phyloP scores from a whole-genome alignment of 2,113 vertebrate genomes.

The Mus pahari region DNA sequence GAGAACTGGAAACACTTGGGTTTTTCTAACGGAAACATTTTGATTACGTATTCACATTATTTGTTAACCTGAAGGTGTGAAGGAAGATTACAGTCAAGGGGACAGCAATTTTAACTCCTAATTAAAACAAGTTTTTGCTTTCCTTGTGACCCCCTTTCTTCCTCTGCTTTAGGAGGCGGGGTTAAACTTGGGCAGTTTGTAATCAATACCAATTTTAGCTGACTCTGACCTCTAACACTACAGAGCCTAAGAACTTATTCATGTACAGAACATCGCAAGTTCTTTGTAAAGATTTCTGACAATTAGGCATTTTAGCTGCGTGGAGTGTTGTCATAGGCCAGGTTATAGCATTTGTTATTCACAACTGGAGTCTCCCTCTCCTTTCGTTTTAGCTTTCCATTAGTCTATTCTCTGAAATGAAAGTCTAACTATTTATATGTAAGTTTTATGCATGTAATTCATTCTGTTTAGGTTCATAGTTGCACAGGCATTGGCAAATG shows the following conservation, averaged over 20 bases:
- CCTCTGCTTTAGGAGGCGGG: conserved; percentile 29
- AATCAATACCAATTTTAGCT: conserved; percentile 76
- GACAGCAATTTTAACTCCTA: conserved; percentile 62
- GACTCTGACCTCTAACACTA: conserved; percentile 64
- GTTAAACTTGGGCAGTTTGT: conserved; percentile 67
- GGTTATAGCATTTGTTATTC: conserved; percentile 47
- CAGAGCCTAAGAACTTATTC: conserved; percentile 69
- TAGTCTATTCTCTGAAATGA: not conserved
- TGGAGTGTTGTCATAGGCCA: conserved; percentile 42
- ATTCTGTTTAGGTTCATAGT: not conserved
- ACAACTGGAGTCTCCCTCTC: not conserved
- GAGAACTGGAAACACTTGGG: conserved; percentile 15
- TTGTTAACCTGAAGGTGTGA: conserved; percentile 54
- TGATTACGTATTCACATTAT: conserved; percentile 52
- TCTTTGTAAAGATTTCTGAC: conserved; percentile 56
- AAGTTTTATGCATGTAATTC: conserved; percentile 6
- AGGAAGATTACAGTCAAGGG: not conserved
- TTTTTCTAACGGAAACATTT: conserved; percentile 31
- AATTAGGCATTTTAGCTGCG: conserved; percentile 61
- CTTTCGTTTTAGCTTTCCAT: conserved; percentile 34
- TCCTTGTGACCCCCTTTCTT: conserved; percentile 49
- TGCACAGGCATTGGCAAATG: conserved; percentile 7
- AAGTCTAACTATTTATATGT: not conserved
- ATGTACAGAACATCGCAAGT: conserved; percentile 45
- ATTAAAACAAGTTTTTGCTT: conserved; percentile 67